These are phyloP conservation scores for Dasyurus viverrinus DNA, from an alignment of 2,113 vertebrate genomes.

Conservation along the genomic window DNA sequence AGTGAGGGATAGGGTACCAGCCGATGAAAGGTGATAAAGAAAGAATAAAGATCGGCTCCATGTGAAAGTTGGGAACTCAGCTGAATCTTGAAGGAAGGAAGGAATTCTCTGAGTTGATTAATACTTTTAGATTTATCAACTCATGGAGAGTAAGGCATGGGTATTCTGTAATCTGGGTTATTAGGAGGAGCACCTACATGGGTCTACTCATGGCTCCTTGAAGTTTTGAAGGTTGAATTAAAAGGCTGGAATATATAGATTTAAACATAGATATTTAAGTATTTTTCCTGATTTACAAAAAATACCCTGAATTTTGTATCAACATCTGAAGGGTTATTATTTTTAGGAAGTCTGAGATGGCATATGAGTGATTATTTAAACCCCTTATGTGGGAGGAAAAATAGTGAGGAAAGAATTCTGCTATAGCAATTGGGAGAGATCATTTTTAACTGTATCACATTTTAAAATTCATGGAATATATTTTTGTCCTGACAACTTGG, in stretches of 20 bases:
- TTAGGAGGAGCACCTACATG: not conserved
- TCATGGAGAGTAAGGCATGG: not conserved
- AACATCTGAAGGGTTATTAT: constrained; percentile 45
- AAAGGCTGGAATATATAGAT: constrained; percentile 52
- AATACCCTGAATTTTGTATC: constrained; percentile 51
- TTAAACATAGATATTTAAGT: constrained; percentile 39
- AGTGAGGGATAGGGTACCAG: not conserved
- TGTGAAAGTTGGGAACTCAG: not conserved
- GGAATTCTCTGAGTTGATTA: not conserved
- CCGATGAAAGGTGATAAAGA: not conserved
- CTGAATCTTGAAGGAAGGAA: not conserved
- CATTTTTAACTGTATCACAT: constrained; percentile 12
- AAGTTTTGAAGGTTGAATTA: constrained; percentile 3
- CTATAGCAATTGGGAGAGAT: constrained; percentile 19
- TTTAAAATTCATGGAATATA: not conserved
- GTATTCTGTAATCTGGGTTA: not conserved
- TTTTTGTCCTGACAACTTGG: not conserved
- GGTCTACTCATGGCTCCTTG: not conserved
- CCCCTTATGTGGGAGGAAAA: constrained; percentile 23
- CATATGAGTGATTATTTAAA: constrained; percentile 23
- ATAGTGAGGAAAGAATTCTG: constrained; percentile 11
- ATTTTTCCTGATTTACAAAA: constrained; percentile 38
- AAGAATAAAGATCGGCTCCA: not conserved
- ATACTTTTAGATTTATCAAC: not conserved
- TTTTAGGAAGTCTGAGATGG: constrained; percentile 39